Base-by-base conservation (phyloP, 2,888 invertebrate species). In the Rhamnusium bicolor region DNA sequence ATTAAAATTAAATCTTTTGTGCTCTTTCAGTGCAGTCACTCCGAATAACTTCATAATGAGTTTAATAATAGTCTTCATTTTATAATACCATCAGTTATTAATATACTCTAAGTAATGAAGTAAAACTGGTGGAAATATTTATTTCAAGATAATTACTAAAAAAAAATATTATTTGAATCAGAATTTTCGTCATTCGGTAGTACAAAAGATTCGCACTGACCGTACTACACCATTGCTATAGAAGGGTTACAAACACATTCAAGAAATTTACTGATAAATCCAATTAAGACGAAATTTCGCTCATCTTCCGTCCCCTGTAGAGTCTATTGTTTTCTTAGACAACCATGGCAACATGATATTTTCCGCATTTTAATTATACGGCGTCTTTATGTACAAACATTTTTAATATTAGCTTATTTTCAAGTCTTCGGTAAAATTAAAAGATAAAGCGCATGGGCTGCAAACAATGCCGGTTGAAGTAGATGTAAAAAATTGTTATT, bases 211-310 rank as follows among this genome's bases (percentile, higher is more conserved):
- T n/a, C n/a, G n/a, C n/a, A n/a, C n/a, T n/a, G n/a, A n/a, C n/a
- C n/a, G n/a, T n/a, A 32, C 58, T 58, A 6, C 24, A 16, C 58
- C 16, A 18, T 8, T 58, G 29, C 10, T 8, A 10, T 6, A 8
- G 32, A 40, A 40, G 58, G 58, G 18, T 58, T 16, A 16, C 40
- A 16, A 47, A 21, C 21, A 63, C n/a, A 51, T 63, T 49, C 49
- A 16, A 47, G 63, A 51, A 63, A 16, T 63, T 63, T 49, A 63
- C 49, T 63, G 63, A 49, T 63, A 63, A 63, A 63, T 51, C 49
- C 27, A 24, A 49, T 63, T 49, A 63, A 49, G 61, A 21, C 8
- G 47, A 14, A 19, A 47, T 61, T 40, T 61, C 46, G 10, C 61
- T 21, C 61, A 54, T 54, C 19, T 19, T 21, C 54, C 19, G n/a